Evolutionary conservation across 2,113 vertebrate species (phyloP).

Genomic region (Ictalurus furcatus): DNA sequence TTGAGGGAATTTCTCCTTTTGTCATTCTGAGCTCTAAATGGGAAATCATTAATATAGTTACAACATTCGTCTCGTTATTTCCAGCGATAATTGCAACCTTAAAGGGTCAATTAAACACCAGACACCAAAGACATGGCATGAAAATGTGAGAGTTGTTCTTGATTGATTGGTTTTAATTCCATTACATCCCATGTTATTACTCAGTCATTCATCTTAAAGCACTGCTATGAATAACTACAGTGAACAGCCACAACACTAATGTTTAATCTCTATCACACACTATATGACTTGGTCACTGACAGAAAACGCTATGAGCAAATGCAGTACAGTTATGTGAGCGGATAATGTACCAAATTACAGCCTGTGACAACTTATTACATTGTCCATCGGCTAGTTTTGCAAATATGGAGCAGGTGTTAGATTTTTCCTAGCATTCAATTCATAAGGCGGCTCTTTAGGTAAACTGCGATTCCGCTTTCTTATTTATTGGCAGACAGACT

Average conservation of each 20-base stretch:
- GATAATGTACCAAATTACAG: constrained; percentile 21
- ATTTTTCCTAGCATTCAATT: neutral
- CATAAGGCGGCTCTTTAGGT: neutral
- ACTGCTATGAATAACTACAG: neutral
- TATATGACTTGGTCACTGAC: neutral
- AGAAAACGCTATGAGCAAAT: neutral
- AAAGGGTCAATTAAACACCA: neutral
- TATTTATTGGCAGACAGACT: neutral
- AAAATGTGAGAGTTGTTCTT: neutral
- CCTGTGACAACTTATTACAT: constrained; percentile 19
- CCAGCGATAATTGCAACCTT: neutral
- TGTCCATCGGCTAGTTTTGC: neutral
- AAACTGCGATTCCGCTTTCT: neutral
- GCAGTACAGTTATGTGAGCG: neutral
- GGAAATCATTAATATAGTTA: neutral
- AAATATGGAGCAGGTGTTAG: neutral
- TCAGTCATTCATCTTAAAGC: constrained; percentile 5
- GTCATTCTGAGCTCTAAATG: neutral
- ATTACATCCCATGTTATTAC: neutral
- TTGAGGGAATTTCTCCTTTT: neutral
- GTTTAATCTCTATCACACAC: constrained; percentile 1
- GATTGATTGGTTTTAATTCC: neutral
- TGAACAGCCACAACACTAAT: neutral
- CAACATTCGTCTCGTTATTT: neutral
- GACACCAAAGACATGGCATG: neutral